phyloP scores from a whole-genome alignment of 2,888 invertebrate species.

The Xanthorhoe spadicearia region DNA sequence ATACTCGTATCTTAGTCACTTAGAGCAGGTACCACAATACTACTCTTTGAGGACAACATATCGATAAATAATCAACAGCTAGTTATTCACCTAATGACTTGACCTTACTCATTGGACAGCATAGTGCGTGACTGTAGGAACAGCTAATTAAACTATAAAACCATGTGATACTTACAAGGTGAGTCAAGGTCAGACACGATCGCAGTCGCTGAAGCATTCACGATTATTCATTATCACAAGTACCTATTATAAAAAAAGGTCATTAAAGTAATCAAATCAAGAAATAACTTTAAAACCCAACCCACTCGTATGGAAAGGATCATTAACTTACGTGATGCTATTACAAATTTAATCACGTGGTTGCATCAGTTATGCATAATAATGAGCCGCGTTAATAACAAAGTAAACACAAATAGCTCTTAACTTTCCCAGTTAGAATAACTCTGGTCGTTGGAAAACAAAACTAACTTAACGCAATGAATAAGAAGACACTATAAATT shows the following conservation, averaged over 20 bases:
- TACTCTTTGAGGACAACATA: too few relatives aligned
- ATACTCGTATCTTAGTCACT: too few relatives aligned
- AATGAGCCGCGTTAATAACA: constrained; percentile 18
- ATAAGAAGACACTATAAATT: constrained; percentile 81
- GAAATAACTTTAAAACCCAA: background rate
- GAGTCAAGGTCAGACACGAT: constrained; percentile 63
- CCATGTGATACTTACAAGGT: constrained; percentile 44
- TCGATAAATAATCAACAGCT: background rate
- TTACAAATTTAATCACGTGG: too few relatives aligned
- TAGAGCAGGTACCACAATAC: too few relatives aligned
- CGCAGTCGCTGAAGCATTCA: constrained; percentile 37
- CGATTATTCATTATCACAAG: constrained; percentile 10
- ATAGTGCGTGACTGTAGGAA: constrained; percentile 12
- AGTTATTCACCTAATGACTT: background rate
- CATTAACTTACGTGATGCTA: background rate
- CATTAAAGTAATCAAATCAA: background rate
- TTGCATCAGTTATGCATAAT: background rate
- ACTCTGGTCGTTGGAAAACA: constrained; percentile 66
- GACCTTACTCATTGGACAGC: background rate
- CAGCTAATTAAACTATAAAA: constrained; percentile 4
- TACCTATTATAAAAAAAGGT: background rate
- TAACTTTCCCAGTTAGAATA: constrained; percentile 57
- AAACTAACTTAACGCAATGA: constrained; percentile 73
- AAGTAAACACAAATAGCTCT: constrained; percentile 42
- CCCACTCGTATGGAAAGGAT: background rate